Evolutionary conservation across 2,797 vertebrate species (phyloP), one percentile per base, ranked within the genome.

Genomic region (Danio kyathit): DNA sequence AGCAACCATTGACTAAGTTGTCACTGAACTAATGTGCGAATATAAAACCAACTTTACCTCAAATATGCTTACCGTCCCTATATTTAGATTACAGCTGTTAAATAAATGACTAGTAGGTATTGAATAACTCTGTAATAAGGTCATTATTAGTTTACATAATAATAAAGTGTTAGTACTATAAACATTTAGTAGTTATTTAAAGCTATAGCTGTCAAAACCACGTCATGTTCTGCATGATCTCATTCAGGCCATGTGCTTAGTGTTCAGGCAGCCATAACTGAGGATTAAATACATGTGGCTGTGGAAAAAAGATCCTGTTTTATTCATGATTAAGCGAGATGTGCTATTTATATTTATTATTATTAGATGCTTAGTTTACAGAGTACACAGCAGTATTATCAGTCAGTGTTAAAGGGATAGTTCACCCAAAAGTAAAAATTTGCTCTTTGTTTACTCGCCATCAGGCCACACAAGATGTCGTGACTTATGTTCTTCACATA

Each of bases 231-330:
- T 5, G 19, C 51, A 48, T 38, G 6, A 10, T 57, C 9, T 40
- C 9, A n/a, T 12, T 29, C 54, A n/a, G 52, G 52, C 52, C 75
- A 77, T 49, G 75, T 77, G 75, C 75, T 48, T n/a, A 2, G 16
- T 54, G 38, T 71, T n/a, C 16, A 9, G 63, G 63, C 51, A 76
- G 63, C 63, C 51, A 66, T 77, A 66, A 38, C 19, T 57, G 51
- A 72, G 13, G 61, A 54, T 54, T 65, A 76, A 29, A 57, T 19
- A 14, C 13, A 3, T 43, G 21, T 52, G 43, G 17, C 13, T 72
- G 38, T 43, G 5, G 7, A 21, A 43, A 11, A 1, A 59, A 43
- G 0, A 51, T 43, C 10, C 11, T 0, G 2, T 41, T 51, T 10
- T 0, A 16, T 6, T 14, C 4, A 40, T 40, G n/a, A 9, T 7